Conservation (phyloP, 1,140 invertebrate species). For the Bombus vancouverensis region DNA sequence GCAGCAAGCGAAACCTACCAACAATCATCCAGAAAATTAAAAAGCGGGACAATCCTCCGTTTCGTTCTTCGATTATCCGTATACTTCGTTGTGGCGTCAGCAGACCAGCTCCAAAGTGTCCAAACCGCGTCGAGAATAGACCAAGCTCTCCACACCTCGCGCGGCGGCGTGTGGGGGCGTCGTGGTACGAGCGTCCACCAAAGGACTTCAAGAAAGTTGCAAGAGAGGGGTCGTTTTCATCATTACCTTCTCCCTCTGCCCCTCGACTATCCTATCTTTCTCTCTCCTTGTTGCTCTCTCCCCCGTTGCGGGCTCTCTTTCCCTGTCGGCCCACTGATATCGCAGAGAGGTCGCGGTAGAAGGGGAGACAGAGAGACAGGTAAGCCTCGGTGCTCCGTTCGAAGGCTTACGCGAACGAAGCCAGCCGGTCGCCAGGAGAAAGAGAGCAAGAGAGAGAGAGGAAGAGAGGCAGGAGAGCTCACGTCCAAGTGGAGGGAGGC, state of each 20-base stretch:
- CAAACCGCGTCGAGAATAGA: not conserved
- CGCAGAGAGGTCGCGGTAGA: slow-evolving; percentile 68
- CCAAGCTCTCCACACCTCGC: slow-evolving; percentile 9
- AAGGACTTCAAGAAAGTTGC: slow-evolving; percentile 57
- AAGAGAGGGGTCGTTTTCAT: slow-evolving; percentile 65
- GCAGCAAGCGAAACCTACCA: not conserved
- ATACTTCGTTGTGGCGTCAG: not conserved
- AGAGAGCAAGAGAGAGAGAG: slow-evolving; percentile 63
- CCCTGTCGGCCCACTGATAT: slow-evolving; percentile 57
- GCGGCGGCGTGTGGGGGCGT: slow-evolving; percentile 51
- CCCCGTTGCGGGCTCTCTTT: slow-evolving; percentile 32
- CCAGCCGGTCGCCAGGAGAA: slow-evolving; percentile 53
- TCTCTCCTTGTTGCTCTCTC: slow-evolving; percentile 33
- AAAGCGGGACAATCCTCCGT: not conserved
- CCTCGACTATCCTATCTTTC: slow-evolving; percentile 15
- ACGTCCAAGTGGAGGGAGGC: slow-evolving; percentile 65
- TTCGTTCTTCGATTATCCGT: not conserved
- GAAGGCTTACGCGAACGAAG: slow-evolving; percentile 60
- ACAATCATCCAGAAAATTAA: not conserved
- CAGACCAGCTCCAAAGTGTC: not conserved
- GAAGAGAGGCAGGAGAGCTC: slow-evolving; percentile 61
- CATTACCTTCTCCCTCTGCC: slow-evolving; percentile 22
- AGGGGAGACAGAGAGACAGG: slow-evolving; percentile 50
- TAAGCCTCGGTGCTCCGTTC: slow-evolving; percentile 53
- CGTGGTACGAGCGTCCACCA: slow-evolving; percentile 35